Base-by-base conservation (phyloP, 2,888 invertebrate genomes). In the Cataglyphis rosenhaueri region DNA sequence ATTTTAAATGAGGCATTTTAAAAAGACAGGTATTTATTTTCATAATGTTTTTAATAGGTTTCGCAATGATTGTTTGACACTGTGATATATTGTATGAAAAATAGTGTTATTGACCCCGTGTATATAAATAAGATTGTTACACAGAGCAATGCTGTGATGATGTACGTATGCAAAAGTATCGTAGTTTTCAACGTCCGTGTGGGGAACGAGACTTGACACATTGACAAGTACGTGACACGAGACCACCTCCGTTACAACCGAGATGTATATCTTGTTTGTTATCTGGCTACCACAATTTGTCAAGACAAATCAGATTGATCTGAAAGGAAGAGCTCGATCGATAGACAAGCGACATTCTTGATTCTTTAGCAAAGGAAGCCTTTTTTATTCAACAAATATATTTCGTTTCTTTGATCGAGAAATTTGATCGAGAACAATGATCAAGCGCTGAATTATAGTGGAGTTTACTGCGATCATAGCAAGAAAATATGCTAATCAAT, bases 241-340 rank as follows among this genome's bases (percentile, higher is more conserved):
- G 90, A 91, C 90, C 91, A 91, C 91, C 90, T 88, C 84, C 82
- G 75, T 84, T 82, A 90, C 83, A 82, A 84, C 65, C 81, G 73
- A 84, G 83, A 83, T 84, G 85, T 83, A 81, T 91, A 90, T 91
- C 88, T 85, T 59, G 21, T 79, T 83, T 81, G 84, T 84, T 89
- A 90, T 91, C 89, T 66, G 64, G 85, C 87, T 87, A 89, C 85
- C 74, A 89, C 86, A 92, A 92, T 92, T 92, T 91, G 91, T 92
- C 92, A 92, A 91, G 87, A 76, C 71, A 65, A 85, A 86, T 76
- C 82, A 83, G 90, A 86, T 86, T 81, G 78, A 71, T 38, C 74
- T 62, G 25, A 68, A 74, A 68, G 79, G 61, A 82, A 64, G 78
- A 82, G 62, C 35, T 71, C 86, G 90, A 88, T 89, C 84, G 85